Conservation (phyloP, 1,140 invertebrate genomes). For the Gerris buenoi region DNA sequence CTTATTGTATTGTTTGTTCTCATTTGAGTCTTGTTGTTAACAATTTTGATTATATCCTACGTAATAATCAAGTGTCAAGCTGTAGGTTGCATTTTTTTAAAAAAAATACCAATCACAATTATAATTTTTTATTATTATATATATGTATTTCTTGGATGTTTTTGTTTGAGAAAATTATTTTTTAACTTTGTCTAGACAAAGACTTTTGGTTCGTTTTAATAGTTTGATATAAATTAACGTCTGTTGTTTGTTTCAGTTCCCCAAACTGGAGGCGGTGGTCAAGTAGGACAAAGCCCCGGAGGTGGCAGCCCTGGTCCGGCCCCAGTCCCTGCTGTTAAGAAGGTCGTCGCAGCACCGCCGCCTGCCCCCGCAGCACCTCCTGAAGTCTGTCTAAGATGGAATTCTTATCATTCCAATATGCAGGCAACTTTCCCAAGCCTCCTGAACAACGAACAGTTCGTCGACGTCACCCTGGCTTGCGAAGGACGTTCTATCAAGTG, state of each 20-base stretch:
- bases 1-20: too few species aligned
- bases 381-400: conserved; percentile 66
- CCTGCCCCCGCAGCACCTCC: conserved; percentile 8
- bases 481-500: conserved; percentile 74
- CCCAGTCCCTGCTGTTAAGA: conserved; percentile 2
- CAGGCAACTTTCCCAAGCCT: conserved; percentile 63
- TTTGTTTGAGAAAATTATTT: too few species aligned
- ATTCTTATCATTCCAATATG: conserved; percentile 71
- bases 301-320: not conserved
- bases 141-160: too few species aligned
- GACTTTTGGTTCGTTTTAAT: too few species aligned
- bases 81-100: too few species aligned
- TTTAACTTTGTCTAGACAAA: too few species aligned
- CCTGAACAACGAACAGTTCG: conserved; percentile 65
- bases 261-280: not conserved
- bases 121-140: too few species aligned
- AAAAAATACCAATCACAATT: too few species aligned
- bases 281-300: not conserved
- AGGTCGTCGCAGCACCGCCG: not conserved
- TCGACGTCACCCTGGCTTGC: conserved; percentile 76
- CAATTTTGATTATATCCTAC: too few species aligned
- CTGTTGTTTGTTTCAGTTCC: conserved; percentile 2
- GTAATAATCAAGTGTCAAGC: too few species aligned
- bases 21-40: too few species aligned
- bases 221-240: too few species aligned